These are phyloP conservation scores for Atta colombica DNA, from an alignment of 1,140 invertebrate species.

Conservation along the genomic window DNA sequence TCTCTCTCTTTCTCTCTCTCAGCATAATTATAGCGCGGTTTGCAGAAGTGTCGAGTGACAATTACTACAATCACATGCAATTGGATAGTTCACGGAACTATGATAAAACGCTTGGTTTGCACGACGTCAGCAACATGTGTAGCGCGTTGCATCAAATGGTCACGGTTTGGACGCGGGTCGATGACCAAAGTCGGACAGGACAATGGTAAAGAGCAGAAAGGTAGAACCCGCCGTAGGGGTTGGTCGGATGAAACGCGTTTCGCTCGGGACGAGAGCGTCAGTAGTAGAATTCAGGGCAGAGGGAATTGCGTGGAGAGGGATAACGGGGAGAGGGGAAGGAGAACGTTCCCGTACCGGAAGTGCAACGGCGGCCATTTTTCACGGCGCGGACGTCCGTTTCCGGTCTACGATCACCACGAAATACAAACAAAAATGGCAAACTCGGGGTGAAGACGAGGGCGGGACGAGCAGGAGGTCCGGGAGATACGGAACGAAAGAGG, in stretches of 20 bases:
- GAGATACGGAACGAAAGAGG: constrained; percentile 38
- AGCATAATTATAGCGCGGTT: neutral
- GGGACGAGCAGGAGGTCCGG: neutral
- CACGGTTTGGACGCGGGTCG: constrained; percentile 30
- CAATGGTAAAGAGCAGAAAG: constrained; percentile 54
- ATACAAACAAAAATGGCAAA: constrained; percentile 82
- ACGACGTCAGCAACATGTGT: constrained; percentile 42
- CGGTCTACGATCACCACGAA: constrained; percentile 81
- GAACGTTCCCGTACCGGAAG: constrained; percentile 76
- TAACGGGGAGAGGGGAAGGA: neutral
- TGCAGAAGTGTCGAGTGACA: constrained; percentile 29
- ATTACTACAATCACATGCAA: constrained; percentile 37
- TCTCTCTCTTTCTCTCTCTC: neutral
- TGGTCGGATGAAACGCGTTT: constrained; percentile 51
- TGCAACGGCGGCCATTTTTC: constrained; percentile 83
- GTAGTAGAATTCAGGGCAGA: constrained; percentile 35
- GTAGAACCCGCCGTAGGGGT: constrained; percentile 11
- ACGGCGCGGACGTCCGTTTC: constrained; percentile 83
- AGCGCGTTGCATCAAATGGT: constrained; percentile 54
- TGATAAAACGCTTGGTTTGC: constrained; percentile 57
- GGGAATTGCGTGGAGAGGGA: constrained; percentile 35
- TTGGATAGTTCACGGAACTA: constrained; percentile 24
- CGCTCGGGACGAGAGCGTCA: constrained; percentile 26
- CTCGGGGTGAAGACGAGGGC: constrained; percentile 45
- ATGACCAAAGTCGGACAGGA: constrained; percentile 57